Conservation (phyloP, 2,888 invertebrate species). For the Danaus chrysippus region DNA sequence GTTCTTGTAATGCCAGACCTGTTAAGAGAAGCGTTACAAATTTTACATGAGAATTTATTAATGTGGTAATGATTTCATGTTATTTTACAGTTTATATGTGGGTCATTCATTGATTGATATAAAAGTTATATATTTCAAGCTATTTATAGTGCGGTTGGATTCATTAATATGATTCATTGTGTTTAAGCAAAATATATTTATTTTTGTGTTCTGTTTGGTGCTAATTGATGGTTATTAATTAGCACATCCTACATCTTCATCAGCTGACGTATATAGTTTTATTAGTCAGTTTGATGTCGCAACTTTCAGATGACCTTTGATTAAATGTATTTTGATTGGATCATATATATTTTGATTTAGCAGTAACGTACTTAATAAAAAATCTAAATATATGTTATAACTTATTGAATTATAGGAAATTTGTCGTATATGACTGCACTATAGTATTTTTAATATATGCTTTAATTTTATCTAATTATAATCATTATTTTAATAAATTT, state of each 20-base stretch:
- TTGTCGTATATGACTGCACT: no score
- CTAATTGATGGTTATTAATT: conserved; percentile 60
- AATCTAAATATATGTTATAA: no score
- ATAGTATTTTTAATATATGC: no score
- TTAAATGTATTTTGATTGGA: not conserved
- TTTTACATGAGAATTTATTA: conserved; percentile 37
- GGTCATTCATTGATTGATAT: not conserved
- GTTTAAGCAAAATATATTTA: not conserved
- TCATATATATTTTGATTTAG: not conserved
- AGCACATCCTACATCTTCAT: conserved; percentile 46
- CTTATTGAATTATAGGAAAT: no score
- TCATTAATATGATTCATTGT: conserved; percentile 1
- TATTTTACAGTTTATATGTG: not conserved
- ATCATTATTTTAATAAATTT: no score
- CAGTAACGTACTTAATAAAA: not conserved
- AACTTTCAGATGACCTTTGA: not conserved
- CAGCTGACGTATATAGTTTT: conserved; percentile 34
- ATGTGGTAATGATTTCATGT: conserved; percentile 4
- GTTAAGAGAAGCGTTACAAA: conserved; percentile 41
- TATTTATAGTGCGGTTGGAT: not conserved
- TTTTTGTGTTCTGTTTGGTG: conserved; percentile 46
- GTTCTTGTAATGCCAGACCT: conserved; percentile 47
- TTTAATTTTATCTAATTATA: no score
- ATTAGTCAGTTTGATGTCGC: conserved; percentile 27
- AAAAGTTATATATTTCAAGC: not conserved